Evolutionary conservation across 1,140 invertebrate species (phyloP).

Genomic region (Drosophila saltans): DNA sequence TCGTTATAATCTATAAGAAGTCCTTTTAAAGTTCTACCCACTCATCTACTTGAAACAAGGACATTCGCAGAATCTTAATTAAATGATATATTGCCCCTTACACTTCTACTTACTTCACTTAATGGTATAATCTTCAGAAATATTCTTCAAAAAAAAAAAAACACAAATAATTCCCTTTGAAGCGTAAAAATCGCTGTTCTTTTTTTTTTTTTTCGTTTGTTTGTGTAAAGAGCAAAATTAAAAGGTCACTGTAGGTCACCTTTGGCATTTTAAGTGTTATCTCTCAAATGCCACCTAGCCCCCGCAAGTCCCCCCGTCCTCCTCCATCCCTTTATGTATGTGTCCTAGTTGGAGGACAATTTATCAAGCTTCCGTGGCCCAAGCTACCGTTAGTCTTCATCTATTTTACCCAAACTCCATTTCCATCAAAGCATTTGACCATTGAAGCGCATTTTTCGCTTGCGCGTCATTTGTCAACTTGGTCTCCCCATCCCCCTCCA

Average conservation of each 20-base stretch:
- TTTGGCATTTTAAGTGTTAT: slow-evolving; percentile 47
- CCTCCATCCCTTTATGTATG: background rate
- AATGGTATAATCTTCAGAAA: background rate
- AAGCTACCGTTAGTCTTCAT: slow-evolving; percentile 20
- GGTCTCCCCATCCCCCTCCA: background rate
- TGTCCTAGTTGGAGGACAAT: slow-evolving; percentile 27
- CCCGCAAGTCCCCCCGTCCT: slow-evolving; percentile 3
- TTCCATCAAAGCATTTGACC: slow-evolving; percentile 68
- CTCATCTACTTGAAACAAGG: too few relatives aligned
- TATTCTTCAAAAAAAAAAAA: background rate
- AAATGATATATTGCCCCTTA: too few relatives aligned
- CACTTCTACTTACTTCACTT: too few relatives aligned
- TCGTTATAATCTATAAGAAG: too few relatives aligned
- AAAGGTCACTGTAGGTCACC: slow-evolving; percentile 66
- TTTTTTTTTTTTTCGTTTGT: background rate
- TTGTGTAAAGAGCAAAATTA: background rate
- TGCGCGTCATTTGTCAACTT: slow-evolving; percentile 79
- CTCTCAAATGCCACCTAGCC: slow-evolving; percentile 24
- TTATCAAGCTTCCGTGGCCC: slow-evolving; percentile 36
- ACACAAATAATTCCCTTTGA: background rate
- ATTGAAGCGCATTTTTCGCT: slow-evolving; percentile 79
- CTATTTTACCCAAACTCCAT: slow-evolving; percentile 5
- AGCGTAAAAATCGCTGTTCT: background rate
- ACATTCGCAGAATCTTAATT: too few relatives aligned
- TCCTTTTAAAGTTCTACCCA: too few relatives aligned